Evolutionary conservation across 2,888 invertebrate species (phyloP).

Genomic region (Monoplex corrugatus): DNA sequence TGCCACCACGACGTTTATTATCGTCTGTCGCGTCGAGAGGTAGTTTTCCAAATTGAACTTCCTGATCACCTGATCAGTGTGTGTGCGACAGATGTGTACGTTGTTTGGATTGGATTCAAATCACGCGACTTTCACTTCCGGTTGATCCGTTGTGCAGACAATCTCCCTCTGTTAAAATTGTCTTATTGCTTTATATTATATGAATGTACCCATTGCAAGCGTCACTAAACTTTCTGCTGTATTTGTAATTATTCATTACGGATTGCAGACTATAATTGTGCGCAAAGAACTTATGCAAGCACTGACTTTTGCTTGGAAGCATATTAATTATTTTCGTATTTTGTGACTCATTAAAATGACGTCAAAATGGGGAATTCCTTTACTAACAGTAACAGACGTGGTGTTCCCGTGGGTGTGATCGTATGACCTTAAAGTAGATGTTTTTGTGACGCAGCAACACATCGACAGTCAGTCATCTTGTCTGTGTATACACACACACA

Average conservation of each 20-base stretch:
- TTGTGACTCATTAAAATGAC: conserved; percentile 16
- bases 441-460: no score
- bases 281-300: no score
- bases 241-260: no score
- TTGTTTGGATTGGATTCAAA: conserved; percentile 41
- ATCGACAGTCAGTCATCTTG: no score
- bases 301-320: no score
- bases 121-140: conserved; percentile 42
- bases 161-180: background rate
- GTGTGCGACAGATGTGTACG: background rate
- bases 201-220: no score
- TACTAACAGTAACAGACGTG: background rate
- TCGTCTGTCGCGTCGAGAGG: background rate
- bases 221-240: no score
- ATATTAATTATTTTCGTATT: conserved; percentile 18
- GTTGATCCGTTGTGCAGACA: background rate
- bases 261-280: no score
- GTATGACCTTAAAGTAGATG: no score
- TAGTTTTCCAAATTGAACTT: background rate
- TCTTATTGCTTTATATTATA: no score
- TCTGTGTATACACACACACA: conserved; percentile 10
- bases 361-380: background rate
- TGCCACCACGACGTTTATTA: no score
- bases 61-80: no score
- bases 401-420: background rate